These are phyloP conservation scores for Mionectes macconnelli DNA, from an alignment of 2,113 vertebrate genomes.

Conservation along the genomic window DNA sequence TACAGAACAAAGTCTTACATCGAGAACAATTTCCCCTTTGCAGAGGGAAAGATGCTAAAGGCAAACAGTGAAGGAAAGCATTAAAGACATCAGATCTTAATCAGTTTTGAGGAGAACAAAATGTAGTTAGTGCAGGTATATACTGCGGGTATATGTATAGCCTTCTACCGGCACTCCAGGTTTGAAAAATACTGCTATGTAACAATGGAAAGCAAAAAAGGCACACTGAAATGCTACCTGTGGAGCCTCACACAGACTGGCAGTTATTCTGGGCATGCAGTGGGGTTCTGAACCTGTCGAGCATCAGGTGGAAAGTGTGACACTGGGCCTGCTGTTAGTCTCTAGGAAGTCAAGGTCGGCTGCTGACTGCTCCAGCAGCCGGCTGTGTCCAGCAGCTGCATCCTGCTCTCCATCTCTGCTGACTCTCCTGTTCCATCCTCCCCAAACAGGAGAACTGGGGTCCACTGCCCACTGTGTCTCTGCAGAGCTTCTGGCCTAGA, in stretches of 20 bases:
- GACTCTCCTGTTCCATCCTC: background rate
- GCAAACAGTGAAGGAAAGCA: background rate
- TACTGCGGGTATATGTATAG: background rate
- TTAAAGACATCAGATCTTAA: background rate
- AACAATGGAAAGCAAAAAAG: fast-evolving
- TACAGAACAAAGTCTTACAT: background rate
- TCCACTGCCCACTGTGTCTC: background rate
- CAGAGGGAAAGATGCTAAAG: background rate
- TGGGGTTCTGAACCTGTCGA: background rate
- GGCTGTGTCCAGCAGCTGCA: too few species aligned
- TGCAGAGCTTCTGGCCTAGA: background rate
- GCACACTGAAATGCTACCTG: background rate
- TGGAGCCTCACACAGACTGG: background rate
- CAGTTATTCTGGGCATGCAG: background rate
- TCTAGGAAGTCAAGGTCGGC: background rate
- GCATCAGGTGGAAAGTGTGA: background rate
- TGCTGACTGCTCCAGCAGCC: background rate
- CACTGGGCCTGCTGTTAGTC: background rate
- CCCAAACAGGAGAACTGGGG: background rate
- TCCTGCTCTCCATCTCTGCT: background rate
- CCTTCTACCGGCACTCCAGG: background rate
- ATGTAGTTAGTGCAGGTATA: background rate
- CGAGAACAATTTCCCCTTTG: background rate
- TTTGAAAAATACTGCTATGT: background rate
- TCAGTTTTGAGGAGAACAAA: background rate